Base-by-base conservation (phyloP, 2,113 vertebrate species). In the Ahaetulla prasina region DNA sequence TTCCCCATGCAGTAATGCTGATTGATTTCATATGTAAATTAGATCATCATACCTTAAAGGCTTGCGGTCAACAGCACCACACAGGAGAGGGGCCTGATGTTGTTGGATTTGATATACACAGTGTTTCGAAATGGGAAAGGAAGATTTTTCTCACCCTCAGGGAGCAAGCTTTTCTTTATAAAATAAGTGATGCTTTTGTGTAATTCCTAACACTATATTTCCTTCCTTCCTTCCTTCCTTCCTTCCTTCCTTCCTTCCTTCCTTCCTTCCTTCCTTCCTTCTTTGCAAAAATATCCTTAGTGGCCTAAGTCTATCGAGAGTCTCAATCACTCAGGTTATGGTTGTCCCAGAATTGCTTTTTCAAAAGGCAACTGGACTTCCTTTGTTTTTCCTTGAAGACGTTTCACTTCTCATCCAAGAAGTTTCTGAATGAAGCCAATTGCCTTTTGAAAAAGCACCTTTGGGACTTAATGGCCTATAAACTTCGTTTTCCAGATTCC, bases 41-140 rank as follows among this genome's bases (percentile, higher is more conserved):
- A 57, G 25, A 39, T 4, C 0, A 22, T 23, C 45, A 22, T 20
- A 30, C 47, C 35, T 45, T n/a, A 60, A 91, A 91, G 27, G 54
- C 49, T 27, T 52, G 55, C n/a, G 11, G 35, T 74, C 55, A 93
- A 27, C 27, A 35, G 5, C 9, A 11, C 4, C 0, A 60, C 0
- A 0, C 2, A 52, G 49, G 0, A 1, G 0, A 0, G 3, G 9
- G 11, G 27, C 49, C 63, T 55, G 74, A 55, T 14, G 49, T 20
- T 55, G 52, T 8, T 45, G 52, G 50, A 5, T 90, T 43, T 43
- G 23, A 8, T 14, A 30, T 14, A 3, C 11, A 57, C 91, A 20
- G 93, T 18, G 2, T 23, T 30, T 49, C 43, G 47, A 50, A 23
- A 53, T 22, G 57, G 1, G 1, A 10, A 68, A 89, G 52, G 88